Evolutionary conservation across 2,888 invertebrate species (phyloP).

Genomic region (Netelia fuscicornis): DNA sequence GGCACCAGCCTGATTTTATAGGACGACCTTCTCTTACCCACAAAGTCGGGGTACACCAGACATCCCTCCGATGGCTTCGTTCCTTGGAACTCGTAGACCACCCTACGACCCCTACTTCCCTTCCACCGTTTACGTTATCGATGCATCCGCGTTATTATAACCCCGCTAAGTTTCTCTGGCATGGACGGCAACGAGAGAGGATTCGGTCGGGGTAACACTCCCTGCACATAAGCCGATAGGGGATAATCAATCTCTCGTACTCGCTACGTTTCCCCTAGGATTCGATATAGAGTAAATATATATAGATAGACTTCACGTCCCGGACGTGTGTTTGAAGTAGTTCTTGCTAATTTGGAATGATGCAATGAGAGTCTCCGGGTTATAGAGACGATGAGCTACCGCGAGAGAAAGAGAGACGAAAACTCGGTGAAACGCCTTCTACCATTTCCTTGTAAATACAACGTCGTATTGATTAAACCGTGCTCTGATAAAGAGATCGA

Average conservation of each 20-base stretch:
- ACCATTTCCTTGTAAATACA: constrained; percentile 29
- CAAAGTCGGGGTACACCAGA: constrained; percentile 66
- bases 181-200: constrained; percentile 48
- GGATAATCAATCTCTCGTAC: constrained; percentile 82
- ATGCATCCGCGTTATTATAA: constrained; percentile 62
- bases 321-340: constrained; percentile 52
- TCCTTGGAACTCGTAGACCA: constrained; percentile 38
- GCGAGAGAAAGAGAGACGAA: constrained; percentile 50
- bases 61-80: constrained; percentile 54
- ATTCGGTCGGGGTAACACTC: constrained; percentile 72
- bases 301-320: constrained; percentile 10
- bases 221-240: constrained; percentile 81
- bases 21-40: constrained; percentile 30
- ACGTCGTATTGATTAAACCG: constrained; percentile 31
- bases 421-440: constrained; percentile 17
- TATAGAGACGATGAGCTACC: constrained; percentile 31
- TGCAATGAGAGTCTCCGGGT: constrained; percentile 77
- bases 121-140: constrained; percentile 62
- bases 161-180: constrained; percentile 60
- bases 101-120: neutral
- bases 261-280: constrained; percentile 54
- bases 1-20: constrained; percentile 48
- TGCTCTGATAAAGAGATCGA: neutral
- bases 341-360: constrained; percentile 81
- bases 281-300: constrained; percentile 74